Conservation (phyloP, 2,113 vertebrate species). For the Lycaon pictus region DNA sequence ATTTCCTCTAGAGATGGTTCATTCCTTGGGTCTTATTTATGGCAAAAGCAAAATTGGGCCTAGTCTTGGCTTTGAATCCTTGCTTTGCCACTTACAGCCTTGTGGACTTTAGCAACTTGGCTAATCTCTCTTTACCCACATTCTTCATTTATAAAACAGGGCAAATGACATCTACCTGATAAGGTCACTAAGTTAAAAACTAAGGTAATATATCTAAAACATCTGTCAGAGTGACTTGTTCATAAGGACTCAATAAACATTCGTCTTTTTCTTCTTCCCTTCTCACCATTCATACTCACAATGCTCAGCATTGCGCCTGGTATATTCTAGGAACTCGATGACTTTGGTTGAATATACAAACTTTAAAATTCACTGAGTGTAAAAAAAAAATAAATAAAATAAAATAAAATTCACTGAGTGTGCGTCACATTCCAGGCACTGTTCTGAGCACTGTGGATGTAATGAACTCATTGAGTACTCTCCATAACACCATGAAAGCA, state of each 20-base stretch:
- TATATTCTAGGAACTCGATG: neutral
- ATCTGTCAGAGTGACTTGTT: neutral
- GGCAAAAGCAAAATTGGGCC: neutral
- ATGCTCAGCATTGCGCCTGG: neutral
- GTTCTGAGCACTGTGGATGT: neutral
- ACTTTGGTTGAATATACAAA: conserved; percentile 1
- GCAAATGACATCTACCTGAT: neutral
- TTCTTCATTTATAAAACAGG: neutral
- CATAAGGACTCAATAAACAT: neutral
- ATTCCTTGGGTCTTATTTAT: neutral
- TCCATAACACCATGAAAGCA: neutral
- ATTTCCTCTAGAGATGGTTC: neutral
- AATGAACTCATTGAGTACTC: neutral
- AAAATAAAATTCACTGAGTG: neutral
- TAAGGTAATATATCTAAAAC: neutral
- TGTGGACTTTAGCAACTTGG: neutral
- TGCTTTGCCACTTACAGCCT: neutral
- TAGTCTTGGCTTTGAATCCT: neutral
- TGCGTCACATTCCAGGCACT: neutral
- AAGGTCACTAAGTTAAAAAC: neutral
- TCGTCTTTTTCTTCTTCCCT: neutral
- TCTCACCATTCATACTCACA: neutral
- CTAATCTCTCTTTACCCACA: neutral
- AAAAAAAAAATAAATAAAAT: neutral
- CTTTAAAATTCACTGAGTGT: neutral